phyloP scores from a whole-genome alignment of 2,888 invertebrate genomes.

The Polydrusus cervinus region DNA sequence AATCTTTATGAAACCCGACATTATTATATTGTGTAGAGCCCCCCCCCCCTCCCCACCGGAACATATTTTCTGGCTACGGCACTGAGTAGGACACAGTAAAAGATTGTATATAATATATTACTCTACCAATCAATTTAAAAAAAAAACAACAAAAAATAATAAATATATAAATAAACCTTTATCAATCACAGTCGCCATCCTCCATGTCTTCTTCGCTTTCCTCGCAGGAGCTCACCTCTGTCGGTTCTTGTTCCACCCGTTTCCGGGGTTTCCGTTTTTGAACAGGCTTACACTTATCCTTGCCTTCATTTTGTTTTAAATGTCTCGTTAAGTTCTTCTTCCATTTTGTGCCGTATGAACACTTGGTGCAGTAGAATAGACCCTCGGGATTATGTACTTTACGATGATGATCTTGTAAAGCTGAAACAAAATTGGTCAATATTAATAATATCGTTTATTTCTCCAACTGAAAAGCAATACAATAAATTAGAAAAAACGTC shows the following conservation, averaged over 20 bases:
- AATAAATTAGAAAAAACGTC: too few species aligned
- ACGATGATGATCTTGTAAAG: background rate
- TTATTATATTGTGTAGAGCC: too few species aligned
- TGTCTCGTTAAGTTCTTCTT: background rate
- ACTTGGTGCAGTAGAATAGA: background rate
- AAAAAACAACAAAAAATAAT: background rate
- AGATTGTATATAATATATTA: background rate
- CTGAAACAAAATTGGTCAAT: constrained; percentile 2
- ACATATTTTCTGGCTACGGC: too few species aligned
- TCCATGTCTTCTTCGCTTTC: background rate
- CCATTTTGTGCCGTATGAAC: background rate
- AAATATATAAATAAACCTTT: background rate
- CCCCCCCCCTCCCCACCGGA: too few species aligned
- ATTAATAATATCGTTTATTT: too few species aligned
- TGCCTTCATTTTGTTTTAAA: background rate
- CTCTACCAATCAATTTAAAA: background rate
- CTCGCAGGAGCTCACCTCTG: background rate
- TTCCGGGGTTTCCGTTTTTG: background rate
- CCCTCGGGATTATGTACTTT: background rate
- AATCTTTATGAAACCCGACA: too few species aligned
- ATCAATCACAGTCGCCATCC: background rate
- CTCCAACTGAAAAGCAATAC: too few species aligned
- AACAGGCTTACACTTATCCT: background rate
- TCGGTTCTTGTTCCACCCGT: background rate
- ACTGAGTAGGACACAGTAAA: too few species aligned